Evolutionary conservation across 2,888 invertebrate species (phyloP), one percentile per base, ranked within the genome.

Genomic region (Meghimatium bilineatum): DNA sequence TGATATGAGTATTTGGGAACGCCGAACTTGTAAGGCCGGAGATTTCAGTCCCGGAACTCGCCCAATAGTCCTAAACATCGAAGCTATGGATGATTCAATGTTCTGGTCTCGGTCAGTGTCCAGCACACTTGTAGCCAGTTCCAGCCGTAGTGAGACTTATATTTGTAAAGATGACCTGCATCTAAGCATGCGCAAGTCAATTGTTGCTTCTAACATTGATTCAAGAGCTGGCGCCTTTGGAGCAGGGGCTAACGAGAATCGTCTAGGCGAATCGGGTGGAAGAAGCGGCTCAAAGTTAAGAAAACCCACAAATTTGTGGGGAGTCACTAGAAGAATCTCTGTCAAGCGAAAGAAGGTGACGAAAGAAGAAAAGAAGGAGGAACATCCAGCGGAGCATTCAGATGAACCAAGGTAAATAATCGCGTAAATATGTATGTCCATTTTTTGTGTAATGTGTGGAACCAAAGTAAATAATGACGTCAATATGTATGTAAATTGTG

Each of bases 1-100:
- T 8, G 83, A 52, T 63, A 80, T 83, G 71, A 83, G 78, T 52
- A 77, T 84, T n/a, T 84, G 84, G 84, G 80, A 84, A 34, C 79
- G 84, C 20, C 79, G 84, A 2, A 74, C 74, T 1, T 29, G 56
- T 8, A 74, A 76, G 29, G 83, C 84, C 1, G 3, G 80, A 17
- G 74, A 75, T 34, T 79, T 80, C 32, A 74, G 80, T 49, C 84
- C 78, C 0, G 84, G 84, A 3, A 84, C 84, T 0, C 71, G 80
- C 0, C 84, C 84, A 1, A 84, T 84, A 14, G 36, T 84, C 1
- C 67, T 84, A 0, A 84, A 84, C 56, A 84, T 84, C 23, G 84
- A 84, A 29, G 63, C 84, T 26, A 80, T 80, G 17, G 84, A 84
- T 52, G 80, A 79, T 32, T 66, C 56, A 29, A 29, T 66, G 17